Evolutionary conservation across 2,888 invertebrate species (phyloP).

Genomic region (Exocentrus adspersus): DNA sequence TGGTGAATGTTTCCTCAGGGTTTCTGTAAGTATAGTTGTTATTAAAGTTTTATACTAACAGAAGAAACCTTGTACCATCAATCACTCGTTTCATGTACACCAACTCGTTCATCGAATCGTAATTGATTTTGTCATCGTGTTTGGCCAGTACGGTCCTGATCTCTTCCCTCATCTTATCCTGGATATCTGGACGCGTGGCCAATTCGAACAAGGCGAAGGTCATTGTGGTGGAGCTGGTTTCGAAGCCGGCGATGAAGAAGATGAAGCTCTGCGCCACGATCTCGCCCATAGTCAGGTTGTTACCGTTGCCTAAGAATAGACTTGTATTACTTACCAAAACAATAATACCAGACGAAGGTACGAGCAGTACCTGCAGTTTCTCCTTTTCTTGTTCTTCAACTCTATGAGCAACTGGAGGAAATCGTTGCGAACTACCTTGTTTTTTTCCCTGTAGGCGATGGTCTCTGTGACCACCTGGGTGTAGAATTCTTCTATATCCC

Average conservation of each 20-base stretch:
- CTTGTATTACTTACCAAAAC: no score
- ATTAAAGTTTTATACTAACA: neutral
- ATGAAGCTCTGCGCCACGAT: neutral
- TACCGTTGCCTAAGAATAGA: neutral
- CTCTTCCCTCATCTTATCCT: slow-evolving; percentile 43
- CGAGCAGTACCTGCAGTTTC: neutral
- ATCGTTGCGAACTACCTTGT: slow-evolving; percentile 63
- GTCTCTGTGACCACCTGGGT: slow-evolving; percentile 60
- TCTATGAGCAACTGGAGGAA: slow-evolving; percentile 66
- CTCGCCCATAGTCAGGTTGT: neutral
- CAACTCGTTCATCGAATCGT: neutral
- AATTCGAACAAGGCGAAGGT: slow-evolving; percentile 45
- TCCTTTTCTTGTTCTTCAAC: slow-evolving; percentile 24
- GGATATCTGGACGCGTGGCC: slow-evolving; percentile 39
- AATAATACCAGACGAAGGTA: no score
- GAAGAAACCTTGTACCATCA: no score
- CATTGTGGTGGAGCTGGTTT: slow-evolving; percentile 48
- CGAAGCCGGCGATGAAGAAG: slow-evolving; percentile 41
- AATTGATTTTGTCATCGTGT: slow-evolving; percentile 34
- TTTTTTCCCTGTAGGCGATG: slow-evolving; percentile 61
- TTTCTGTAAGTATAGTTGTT: neutral
- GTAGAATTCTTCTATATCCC: slow-evolving; percentile 61
- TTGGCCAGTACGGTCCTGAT: slow-evolving; percentile 37
- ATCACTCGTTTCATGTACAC: neutral
- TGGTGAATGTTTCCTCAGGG: slow-evolving; percentile 53